Evolutionary conservation across 2,113 vertebrate genomes (phyloP).

Genomic region (Engystomops pustulosus): DNA sequence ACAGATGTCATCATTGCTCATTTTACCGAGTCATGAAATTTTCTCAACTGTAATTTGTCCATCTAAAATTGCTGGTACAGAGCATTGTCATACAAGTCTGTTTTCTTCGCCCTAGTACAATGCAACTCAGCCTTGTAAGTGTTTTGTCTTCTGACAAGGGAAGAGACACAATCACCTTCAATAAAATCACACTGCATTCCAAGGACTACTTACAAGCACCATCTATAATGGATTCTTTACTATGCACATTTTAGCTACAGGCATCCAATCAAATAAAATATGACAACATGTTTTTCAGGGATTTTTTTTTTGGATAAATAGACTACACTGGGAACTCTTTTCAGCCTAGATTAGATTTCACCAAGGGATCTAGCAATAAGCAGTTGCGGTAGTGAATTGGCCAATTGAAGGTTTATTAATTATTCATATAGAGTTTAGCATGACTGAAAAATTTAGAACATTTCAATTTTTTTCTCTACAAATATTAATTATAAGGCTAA

Average conservation of each 20-base stretch:
- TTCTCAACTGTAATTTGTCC: slow-evolving; percentile 88
- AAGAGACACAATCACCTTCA: slow-evolving; percentile 33
- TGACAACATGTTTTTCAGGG: not conserved
- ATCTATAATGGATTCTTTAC: slow-evolving; percentile 5
- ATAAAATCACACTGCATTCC: not conserved
- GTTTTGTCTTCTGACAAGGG: slow-evolving; percentile 64
- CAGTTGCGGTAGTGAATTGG: not conserved
- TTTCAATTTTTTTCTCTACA: not conserved
- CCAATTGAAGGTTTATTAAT: slow-evolving; percentile 1
- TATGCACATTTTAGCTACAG: not conserved
- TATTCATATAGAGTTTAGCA: not conserved
- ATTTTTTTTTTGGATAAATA: not conserved
- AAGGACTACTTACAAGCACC: not conserved
- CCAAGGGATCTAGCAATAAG: not conserved
- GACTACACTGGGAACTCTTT: not conserved
- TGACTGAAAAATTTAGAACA: not conserved
- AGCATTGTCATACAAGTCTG: slow-evolving; percentile 82
- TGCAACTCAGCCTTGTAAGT: slow-evolving; percentile 63
- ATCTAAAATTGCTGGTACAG: slow-evolving; percentile 84
- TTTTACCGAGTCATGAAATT: slow-evolving; percentile 99
- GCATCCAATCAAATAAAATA: not conserved
- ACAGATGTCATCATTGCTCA: slow-evolving; percentile 99
- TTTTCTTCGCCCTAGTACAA: slow-evolving; percentile 73
- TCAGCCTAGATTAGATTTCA: not conserved
- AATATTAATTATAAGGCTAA: not conserved